Percentiles rank a stretch among this genome's conserved stretches.
Conservation (phyloP, 2,888 invertebrate species). For the Eustalomyia histrio region DNA sequence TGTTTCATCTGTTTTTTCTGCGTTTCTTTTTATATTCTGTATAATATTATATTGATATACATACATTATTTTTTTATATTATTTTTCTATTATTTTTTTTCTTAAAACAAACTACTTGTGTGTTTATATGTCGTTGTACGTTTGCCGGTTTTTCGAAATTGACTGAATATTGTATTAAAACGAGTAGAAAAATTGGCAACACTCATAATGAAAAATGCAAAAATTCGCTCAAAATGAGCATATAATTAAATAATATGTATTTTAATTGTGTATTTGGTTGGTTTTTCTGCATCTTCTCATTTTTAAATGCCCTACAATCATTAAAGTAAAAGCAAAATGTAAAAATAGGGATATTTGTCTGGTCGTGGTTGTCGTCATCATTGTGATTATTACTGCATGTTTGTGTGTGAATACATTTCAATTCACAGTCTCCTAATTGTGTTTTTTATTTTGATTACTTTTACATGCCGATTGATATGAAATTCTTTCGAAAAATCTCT, state of each 20-base stretch:
- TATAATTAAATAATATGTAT: conserved; percentile 11
- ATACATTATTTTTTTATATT: background rate
- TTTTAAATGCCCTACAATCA: conserved; percentile 1
- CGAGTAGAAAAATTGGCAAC: conserved; percentile 68
- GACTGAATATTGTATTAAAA: conserved; percentile 58
- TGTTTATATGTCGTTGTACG: conserved; percentile 52
- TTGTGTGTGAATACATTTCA: conserved; percentile 32
- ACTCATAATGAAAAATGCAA: conserved; percentile 37
- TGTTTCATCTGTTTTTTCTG: conserved; percentile 14
- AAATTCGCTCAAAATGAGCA: conserved; percentile 4
- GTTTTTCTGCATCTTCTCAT: background rate
- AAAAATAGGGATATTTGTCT: background rate
- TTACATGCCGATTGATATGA: conserved; percentile 44
- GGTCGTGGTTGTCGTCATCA: background rate
- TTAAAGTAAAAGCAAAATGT: background rate
- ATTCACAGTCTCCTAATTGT: conserved; percentile 57
- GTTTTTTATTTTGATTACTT: conserved; percentile 51
- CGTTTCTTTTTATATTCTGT: conserved; percentile 16
- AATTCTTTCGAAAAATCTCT: background rate
- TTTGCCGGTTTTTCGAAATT: conserved; percentile 66
- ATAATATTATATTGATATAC: conserved; percentile 3
- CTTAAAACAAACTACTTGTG: conserved; percentile 18
- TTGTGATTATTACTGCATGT: background rate
- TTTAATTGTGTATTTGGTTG: background rate
- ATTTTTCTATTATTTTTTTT: conserved; percentile 3